Evolutionary conservation across 1,140 invertebrate species (phyloP).

Genomic region (Calycopis cecrops): DNA sequence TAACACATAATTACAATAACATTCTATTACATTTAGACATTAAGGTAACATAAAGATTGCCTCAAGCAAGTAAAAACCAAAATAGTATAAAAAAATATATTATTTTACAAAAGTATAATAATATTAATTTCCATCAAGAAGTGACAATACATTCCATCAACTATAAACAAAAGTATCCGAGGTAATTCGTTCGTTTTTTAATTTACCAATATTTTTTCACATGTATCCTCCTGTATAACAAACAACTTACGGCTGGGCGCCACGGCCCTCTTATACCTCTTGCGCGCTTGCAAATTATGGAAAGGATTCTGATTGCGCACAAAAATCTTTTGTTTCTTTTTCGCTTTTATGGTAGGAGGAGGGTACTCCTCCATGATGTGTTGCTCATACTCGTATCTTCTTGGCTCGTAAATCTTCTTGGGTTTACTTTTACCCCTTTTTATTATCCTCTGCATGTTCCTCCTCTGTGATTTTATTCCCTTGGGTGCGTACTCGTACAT

Average conservation of each 20-base stretch:
- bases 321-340: conserved; percentile 36
- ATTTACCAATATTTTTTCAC: conserved; percentile 49
- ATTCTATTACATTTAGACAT: too few relatives aligned
- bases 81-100: too few relatives aligned
- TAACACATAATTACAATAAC: too few relatives aligned
- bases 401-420: conserved; percentile 42
- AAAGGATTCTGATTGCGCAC: conserved; percentile 52
- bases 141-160: too few relatives aligned
- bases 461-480: conserved; percentile 50
- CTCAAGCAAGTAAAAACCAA: too few relatives aligned
- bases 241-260: conserved; percentile 36
- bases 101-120: too few relatives aligned
- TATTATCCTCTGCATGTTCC: conserved; percentile 63
- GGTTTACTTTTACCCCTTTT: conserved; percentile 44
- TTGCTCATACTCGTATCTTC: conserved; percentile 28
- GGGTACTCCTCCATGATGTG: conserved; percentile 27
- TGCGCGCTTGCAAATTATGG: conserved; percentile 38
- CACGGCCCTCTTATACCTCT: conserved; percentile 40
- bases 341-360: conserved; percentile 36
- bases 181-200: conserved; percentile 31
- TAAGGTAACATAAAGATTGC: too few relatives aligned
- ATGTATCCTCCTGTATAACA: conserved; percentile 49
- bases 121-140: too few relatives aligned
- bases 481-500: conserved; percentile 36
- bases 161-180: too few relatives aligned